Conservation (phyloP, 1,140 invertebrate species). For the Drosophila sproati region DNA sequence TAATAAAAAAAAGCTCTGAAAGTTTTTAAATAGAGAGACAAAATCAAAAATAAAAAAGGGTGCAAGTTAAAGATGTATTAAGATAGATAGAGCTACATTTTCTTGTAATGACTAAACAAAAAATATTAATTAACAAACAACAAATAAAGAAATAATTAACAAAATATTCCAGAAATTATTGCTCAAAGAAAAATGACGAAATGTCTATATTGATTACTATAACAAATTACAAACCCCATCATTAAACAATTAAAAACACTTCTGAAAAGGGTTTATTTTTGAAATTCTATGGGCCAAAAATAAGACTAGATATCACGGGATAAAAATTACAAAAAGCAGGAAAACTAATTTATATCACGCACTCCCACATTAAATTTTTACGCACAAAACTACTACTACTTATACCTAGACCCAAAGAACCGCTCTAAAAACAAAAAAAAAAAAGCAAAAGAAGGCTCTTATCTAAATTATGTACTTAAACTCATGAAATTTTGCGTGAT, state of each 20-base stretch:
- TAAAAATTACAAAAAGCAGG: constrained; percentile 25
- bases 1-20: not conserved
- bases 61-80: too few species aligned
- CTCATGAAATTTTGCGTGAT: constrained; percentile 16
- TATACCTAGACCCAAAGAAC: not conserved
- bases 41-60: not conserved
- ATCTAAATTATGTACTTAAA: constrained; percentile 57
- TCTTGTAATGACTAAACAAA: not conserved
- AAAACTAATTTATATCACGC: constrained; percentile 9
- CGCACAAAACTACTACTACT: constrained; percentile 21
- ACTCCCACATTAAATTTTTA: constrained; percentile 25
- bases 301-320: not conserved
- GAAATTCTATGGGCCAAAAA: constrained; percentile 14
- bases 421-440: constrained; percentile 3
- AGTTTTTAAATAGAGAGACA: too few species aligned
- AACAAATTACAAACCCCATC: too few species aligned
- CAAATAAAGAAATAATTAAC: not conserved
- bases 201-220: too few species aligned
- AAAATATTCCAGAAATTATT: too few species aligned
- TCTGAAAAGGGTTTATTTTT: not conserved
- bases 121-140: not conserved
- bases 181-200: too few species aligned
- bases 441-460: constrained; percentile 12
- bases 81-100: too few species aligned
- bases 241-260: not conserved